Base-by-base conservation (phyloP, 2,113 vertebrate species). In the Ochotona princeps region DNA sequence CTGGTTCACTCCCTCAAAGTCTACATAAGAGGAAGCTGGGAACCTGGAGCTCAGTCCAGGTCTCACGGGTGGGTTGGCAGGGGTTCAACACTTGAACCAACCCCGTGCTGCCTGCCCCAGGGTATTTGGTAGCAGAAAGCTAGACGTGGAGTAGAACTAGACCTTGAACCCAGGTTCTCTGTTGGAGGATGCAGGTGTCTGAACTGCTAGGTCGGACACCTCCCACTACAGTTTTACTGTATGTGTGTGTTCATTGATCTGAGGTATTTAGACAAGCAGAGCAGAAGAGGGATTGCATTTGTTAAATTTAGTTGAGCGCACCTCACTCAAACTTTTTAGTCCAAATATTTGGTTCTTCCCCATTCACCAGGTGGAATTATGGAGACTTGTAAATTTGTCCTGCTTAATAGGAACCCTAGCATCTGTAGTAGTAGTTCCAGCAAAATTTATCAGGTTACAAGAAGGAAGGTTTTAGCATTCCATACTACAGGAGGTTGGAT, bases 381-480 rank as follows among this genome's bases (percentile, higher is more conserved):
- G 90, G 38, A 93, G 35, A 57, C 72, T 80, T 81, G 54, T 70
- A 13, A 87, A 35, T 66, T 91, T 79, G 82, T 66, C 67, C 92
- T 95, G 67, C 32, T 67, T 89, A 72, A 89, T 93, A 75, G 51
- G 95, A 70, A 83, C 30, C 0, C 2, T 86, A 60, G 38, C 78
- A 72, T 81, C 76, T 93, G 88, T 89, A 94, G 54, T 89, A 67
- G 54, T 89, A 67, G 14, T 92, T n/a, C 92, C 87, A 89, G 47
- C 83, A 35, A 81, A 75, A 75, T 70, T 57, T 82, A 75, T 91
- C 87, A 74, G 25, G 79, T 92, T 93, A 66, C 51, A 82, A 61
- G 72, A 87, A 85, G 81, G 60, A 91, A 87, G 63, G 80, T 83
- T 95, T 95, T 96, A 66, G 32, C 79, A 94, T 95, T 92, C 73